Conservation (phyloP, 2,888 invertebrate species). For the Philonicus albiceps region DNA sequence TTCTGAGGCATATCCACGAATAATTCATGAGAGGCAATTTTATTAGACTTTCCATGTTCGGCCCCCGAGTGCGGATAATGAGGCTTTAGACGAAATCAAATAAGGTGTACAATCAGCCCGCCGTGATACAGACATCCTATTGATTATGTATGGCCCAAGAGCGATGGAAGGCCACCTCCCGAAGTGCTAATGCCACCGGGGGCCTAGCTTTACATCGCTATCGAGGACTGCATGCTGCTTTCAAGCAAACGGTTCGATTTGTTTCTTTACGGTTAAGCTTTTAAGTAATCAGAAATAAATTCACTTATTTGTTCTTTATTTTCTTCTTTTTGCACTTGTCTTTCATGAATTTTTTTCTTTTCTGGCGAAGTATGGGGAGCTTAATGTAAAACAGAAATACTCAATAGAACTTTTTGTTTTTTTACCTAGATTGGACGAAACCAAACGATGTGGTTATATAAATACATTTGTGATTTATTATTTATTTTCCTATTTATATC, state of each 20-base stretch:
- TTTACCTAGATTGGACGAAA: background rate
- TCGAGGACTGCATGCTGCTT: background rate
- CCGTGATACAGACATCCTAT: constrained; percentile 3
- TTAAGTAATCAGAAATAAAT: background rate
- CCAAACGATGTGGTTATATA: background rate
- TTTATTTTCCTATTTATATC: background rate
- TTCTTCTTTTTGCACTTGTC: background rate
- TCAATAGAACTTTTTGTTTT: background rate
- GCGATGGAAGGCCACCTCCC: background rate
- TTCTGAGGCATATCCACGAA: background rate
- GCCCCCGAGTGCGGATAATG: background rate
- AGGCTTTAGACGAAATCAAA: background rate
- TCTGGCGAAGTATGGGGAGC: background rate
- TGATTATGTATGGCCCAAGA: background rate
- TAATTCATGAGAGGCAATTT: background rate
- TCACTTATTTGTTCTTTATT: background rate
- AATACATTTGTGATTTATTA: background rate
- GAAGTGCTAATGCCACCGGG: background rate
- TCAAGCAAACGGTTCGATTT: background rate
- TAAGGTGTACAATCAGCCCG: background rate
- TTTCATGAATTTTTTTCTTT: background rate
- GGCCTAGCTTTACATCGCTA: background rate
- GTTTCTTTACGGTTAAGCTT: background rate
- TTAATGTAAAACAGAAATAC: background rate
- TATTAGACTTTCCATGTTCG: background rate